Percentiles rank a stretch among this genome's conserved stretches.
These are phyloP conservation scores for Cyclopterus lumpus DNA, from an alignment of 2,797 vertebrate genomes.

Conservation along the genomic window DNA sequence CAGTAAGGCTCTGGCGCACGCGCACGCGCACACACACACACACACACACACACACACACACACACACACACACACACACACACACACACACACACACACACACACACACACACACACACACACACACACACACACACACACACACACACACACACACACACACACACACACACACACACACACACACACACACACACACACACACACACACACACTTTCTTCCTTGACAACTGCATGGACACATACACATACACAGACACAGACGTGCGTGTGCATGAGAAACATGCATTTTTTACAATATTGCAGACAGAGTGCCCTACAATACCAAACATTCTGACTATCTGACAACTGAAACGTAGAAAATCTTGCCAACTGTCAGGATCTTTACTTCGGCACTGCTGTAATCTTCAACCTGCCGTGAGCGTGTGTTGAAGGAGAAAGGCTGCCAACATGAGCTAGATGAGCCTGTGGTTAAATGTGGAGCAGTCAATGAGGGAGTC, in stretches of 20 bases:
- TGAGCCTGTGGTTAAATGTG: slow-evolving; percentile 44
- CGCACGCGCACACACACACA: slow-evolving; percentile 53
- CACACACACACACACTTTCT: slow-evolving; percentile 45
- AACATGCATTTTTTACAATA: slow-evolving; percentile 40
- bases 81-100: no score
- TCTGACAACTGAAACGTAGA: slow-evolving; percentile 48
- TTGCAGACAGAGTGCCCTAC: slow-evolving; percentile 20
- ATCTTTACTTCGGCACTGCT: slow-evolving; percentile 52
- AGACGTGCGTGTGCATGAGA: slow-evolving; percentile 9
- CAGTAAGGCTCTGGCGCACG: slow-evolving; percentile 65
- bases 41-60: slow-evolving; percentile 19
- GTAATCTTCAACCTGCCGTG: slow-evolving; percentile 53
- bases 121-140: slow-evolving; percentile 15
- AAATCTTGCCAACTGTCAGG: slow-evolving; percentile 52
- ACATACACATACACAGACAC: slow-evolving; percentile 16
- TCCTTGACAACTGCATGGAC: slow-evolving; percentile 35
- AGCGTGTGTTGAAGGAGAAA: slow-evolving; percentile 43
- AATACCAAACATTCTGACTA: slow-evolving; percentile 49
- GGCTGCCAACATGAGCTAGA: slow-evolving; percentile 49
- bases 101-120: slow-evolving; percentile 46
- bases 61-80: background rate
- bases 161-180: no score
- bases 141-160: no score
- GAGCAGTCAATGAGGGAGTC: slow-evolving; percentile 29
- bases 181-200: slow-evolving; percentile 51